Percentiles rank a stretch among this genome's conserved stretches.
phyloP scores from a whole-genome alignment of 1,140 invertebrate genomes.

The Cherax quadricarinatus region DNA sequence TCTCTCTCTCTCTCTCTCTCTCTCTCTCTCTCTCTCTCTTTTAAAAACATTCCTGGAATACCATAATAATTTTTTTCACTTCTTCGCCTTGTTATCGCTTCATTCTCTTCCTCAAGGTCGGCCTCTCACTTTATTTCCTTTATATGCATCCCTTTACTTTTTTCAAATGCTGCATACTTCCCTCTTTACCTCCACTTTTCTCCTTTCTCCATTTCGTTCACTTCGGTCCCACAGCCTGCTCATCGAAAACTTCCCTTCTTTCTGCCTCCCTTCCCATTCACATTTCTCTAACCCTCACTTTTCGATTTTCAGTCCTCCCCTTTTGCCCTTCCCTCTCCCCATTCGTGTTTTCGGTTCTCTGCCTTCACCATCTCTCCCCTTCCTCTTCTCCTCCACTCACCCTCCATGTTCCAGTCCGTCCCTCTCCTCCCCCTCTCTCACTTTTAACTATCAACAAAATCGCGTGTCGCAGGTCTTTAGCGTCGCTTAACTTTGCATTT shows the following conservation, averaged over 20 bases:
- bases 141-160: neutral
- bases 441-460: slow-evolving; percentile 67
- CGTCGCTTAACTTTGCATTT: slow-evolving; percentile 65
- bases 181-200: neutral
- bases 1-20: too few relatives aligned
- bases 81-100: too few relatives aligned
- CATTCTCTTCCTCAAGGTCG: too few relatives aligned
- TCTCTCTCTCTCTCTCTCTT: too few relatives aligned
- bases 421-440: neutral
- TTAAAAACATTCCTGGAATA: too few relatives aligned
- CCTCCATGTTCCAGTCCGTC: neutral
- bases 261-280: neutral
- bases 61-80: too few relatives aligned
- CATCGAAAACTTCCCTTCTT: neutral
- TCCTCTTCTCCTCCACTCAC: neutral
- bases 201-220: too few relatives aligned
- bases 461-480: slow-evolving; percentile 58
- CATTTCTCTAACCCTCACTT: neutral
- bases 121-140: too few relatives aligned
- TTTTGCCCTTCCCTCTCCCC: neutral
- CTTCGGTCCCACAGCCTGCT: neutral
- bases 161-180: neutral
- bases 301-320: neutral
- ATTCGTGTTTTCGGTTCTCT: neutral
- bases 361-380: neutral